phyloP scores from a whole-genome alignment of 2,113 vertebrate species.

The Sylvilagus bachmani region DNA sequence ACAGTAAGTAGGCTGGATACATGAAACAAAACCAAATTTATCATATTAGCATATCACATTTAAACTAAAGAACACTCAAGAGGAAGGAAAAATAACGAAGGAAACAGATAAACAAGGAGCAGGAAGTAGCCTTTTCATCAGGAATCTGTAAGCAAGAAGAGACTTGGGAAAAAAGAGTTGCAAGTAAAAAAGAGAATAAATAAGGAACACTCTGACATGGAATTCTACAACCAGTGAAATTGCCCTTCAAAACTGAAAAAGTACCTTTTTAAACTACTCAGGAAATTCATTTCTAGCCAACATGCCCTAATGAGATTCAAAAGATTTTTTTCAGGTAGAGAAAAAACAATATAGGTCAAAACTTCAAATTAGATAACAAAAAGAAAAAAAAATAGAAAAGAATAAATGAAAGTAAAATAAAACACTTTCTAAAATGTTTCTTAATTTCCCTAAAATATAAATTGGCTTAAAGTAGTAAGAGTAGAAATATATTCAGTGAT shows the following conservation, averaged over 20 bases:
- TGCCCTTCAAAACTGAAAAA: slow-evolving; percentile 15
- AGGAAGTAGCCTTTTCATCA: background rate
- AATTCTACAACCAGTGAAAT: slow-evolving; percentile 12
- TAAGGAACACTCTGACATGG: background rate
- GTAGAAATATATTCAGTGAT: background rate
- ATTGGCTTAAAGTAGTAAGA: background rate
- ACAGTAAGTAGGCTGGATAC: background rate
- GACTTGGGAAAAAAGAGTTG: no score
- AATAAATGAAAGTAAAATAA: no score
- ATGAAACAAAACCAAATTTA: background rate
- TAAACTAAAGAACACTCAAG: background rate
- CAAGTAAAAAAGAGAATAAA: background rate
- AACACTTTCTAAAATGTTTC: background rate
- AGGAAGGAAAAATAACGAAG: background rate
- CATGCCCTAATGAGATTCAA: background rate
- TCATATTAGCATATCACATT: background rate
- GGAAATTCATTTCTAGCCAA: background rate
- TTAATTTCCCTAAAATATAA: background rate
- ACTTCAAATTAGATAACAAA: background rate
- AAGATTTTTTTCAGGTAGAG: background rate
- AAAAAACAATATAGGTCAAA: background rate
- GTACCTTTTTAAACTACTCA: background rate
- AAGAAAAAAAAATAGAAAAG: background rate
- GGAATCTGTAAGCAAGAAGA: background rate
- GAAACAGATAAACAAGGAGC: slow-evolving; percentile 17